Conservation (phyloP, 2,113 vertebrate genomes). For the Lasiurus cinereus region DNA sequence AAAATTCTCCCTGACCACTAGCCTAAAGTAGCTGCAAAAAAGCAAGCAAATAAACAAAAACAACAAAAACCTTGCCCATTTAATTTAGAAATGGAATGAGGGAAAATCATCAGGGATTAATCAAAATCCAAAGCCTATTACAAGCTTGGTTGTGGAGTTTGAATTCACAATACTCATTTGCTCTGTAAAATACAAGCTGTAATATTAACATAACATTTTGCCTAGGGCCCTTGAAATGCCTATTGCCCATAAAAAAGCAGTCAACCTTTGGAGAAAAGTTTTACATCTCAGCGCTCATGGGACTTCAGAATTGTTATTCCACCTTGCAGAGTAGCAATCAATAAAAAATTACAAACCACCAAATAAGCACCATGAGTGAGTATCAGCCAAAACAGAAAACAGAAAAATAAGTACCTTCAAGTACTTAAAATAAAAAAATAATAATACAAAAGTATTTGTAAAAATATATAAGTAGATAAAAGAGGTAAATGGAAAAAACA, state of each 20-base stretch:
- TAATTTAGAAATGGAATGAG: conserved; percentile 44
- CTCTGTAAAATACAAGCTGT: conserved; percentile 42
- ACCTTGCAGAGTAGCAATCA: neutral
- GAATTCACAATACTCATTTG: conserved; percentile 26
- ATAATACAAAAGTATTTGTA: neutral
- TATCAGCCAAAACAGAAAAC: neutral
- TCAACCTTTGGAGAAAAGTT: neutral
- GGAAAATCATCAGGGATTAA: conserved; percentile 21
- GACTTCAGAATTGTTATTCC: neutral
- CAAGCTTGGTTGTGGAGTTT: neutral
- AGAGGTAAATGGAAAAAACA: neutral
- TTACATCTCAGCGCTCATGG: neutral
- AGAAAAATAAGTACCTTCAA: neutral
- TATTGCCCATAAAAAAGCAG: neutral
- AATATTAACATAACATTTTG: conserved; percentile 9
- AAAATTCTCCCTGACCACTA: neutral
- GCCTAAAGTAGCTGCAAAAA: neutral
- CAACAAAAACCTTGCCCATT: neutral
- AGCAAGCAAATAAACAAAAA: neutral
- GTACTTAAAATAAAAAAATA: neutral
- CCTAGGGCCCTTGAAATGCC: neutral
- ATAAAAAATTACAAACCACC: neutral
- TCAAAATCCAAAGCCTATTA: conserved; percentile 38
- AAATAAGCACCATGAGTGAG: neutral
- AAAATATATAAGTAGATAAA: neutral